Conservation (phyloP, 2,888 invertebrate species). For the Melanchra persicariae region DNA sequence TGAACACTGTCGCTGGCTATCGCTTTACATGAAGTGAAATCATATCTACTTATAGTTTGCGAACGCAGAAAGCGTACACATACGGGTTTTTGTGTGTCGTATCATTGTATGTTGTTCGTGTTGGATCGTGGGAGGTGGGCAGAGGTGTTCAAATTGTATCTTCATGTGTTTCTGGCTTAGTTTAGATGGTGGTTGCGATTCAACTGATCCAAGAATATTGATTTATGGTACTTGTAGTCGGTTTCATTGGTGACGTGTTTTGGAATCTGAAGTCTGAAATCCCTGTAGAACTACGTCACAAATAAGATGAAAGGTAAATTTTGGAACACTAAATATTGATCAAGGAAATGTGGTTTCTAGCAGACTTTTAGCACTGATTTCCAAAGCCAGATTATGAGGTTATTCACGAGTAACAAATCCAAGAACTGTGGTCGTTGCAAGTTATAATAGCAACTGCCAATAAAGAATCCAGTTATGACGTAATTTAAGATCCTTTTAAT, state of each 20-base stretch:
- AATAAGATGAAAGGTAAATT: background rate
- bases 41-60: conserved; percentile 46
- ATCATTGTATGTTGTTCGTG: conserved; percentile 8
- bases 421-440: too few species aligned
- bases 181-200: background rate
- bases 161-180: background rate
- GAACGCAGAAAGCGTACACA: conserved; percentile 50
- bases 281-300: background rate
- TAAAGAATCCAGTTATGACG: background rate
- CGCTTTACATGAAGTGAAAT: conserved; percentile 60
- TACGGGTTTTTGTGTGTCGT: conserved; percentile 47
- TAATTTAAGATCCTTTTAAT: background rate
- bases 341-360: too few species aligned
- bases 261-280: too few species aligned
- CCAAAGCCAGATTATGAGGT: too few species aligned
- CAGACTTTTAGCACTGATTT: too few species aligned
- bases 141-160: conserved; percentile 14
- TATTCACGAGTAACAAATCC: too few species aligned
- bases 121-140: conserved; percentile 11
- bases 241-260: background rate
- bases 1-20: conserved; percentile 37
- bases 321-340: background rate
- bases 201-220: background rate
- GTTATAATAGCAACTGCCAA: too few species aligned
- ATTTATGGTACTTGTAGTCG: background rate